Percentiles rank a stretch among this genome's conserved stretches.
Conservation (phyloP, 2,113 vertebrate species). For the Platysteira castanea region DNA sequence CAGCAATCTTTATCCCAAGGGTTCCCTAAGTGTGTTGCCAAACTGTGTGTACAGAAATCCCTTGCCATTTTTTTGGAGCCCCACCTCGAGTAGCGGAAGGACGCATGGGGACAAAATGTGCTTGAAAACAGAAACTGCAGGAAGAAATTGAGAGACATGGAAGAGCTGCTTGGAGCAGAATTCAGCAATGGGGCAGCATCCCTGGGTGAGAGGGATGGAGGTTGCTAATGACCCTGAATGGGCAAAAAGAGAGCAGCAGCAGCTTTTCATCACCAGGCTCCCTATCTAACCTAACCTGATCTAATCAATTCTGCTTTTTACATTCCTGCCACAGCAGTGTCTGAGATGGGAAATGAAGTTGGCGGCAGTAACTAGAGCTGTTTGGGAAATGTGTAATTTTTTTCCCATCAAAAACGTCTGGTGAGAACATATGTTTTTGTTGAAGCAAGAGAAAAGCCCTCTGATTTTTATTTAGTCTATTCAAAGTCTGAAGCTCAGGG, state of each 20-base stretch:
- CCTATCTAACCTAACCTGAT: not conserved
- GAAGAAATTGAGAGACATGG: not conserved
- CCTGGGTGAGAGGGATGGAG: not conserved
- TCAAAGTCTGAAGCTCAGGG: not conserved
- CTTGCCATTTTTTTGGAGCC: not conserved
- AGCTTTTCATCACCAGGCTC: not conserved
- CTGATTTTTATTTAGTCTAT: conserved; percentile 4
- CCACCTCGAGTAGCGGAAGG: not conserved
- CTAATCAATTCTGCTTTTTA: conserved; percentile 15
- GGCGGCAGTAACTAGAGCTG: not conserved
- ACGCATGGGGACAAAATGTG: not conserved
- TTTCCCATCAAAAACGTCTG: not conserved
- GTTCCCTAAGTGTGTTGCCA: not conserved
- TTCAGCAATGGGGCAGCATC: not conserved
- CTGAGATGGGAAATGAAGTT: not conserved
- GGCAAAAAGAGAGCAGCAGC: not conserved
- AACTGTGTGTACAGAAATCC: not conserved
- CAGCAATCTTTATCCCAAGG: not conserved
- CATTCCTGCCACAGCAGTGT: not conserved
- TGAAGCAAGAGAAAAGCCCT: not conserved
- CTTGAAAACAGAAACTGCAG: not conserved
- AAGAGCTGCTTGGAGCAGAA: not conserved
- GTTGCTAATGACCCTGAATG: not conserved
- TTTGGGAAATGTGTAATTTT: not conserved
- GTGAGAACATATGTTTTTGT: not conserved